Evolutionary conservation across 2,888 invertebrate genomes (phyloP).

Genomic region (Lycophotia porphyrea): DNA sequence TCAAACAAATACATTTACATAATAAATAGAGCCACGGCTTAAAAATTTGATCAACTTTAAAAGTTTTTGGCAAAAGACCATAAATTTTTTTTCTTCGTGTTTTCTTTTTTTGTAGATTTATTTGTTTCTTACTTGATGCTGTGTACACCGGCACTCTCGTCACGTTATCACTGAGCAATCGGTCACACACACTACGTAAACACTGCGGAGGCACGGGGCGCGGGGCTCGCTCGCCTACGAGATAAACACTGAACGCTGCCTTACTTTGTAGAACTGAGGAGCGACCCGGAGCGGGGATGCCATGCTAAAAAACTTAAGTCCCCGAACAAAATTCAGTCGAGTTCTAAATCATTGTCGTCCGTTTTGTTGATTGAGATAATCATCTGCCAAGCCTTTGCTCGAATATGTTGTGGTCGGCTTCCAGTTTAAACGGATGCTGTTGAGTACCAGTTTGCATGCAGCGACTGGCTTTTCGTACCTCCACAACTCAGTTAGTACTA

Average conservation of each 20-base stretch:
- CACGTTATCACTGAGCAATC: slow-evolving; percentile 81
- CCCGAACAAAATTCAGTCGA: slow-evolving; percentile 32
- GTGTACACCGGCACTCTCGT: slow-evolving; percentile 66
- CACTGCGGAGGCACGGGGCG: slow-evolving; percentile 66
- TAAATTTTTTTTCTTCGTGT: not conserved
- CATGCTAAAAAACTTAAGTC: slow-evolving; percentile 66
- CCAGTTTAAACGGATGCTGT: no score
- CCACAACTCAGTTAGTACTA: no score
- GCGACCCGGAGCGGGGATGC: slow-evolving; percentile 73
- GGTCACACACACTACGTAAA: slow-evolving; percentile 77
- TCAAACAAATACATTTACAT: slow-evolving; percentile 47
- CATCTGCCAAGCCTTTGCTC: no score
- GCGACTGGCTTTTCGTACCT: no score
- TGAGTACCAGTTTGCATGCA: no score
- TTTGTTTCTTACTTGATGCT: slow-evolving; percentile 70
- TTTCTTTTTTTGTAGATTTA: slow-evolving; percentile 18
- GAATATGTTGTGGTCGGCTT: no score
- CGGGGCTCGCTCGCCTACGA: slow-evolving; percentile 70
- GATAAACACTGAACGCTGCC: slow-evolving; percentile 73
- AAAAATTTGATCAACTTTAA: slow-evolving; percentile 38
- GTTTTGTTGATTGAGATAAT: not conserved
- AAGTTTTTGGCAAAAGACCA: slow-evolving; percentile 55
- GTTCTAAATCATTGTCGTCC: not conserved
- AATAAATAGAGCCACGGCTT: slow-evolving; percentile 46
- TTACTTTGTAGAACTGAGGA: slow-evolving; percentile 62